Conservation (phyloP, 2,113 vertebrate species). For the Sciurus niger region DNA sequence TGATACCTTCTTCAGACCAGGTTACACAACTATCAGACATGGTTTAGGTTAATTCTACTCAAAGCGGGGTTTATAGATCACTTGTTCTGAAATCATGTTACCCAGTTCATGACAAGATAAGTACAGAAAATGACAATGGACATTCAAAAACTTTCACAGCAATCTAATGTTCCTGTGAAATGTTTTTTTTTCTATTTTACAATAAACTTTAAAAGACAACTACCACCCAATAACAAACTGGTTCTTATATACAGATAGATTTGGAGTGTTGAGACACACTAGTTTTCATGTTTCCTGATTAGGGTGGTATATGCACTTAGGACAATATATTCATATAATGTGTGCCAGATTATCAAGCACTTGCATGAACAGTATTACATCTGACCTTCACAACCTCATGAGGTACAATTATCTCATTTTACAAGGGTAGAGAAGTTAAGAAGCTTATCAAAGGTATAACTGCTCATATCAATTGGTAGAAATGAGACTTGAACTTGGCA, state of each 20-base stretch:
- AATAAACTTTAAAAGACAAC: not conserved
- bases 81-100: not conserved
- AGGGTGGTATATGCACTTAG: not conserved
- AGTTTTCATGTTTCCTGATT: conserved; percentile 2
- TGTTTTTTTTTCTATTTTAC: not conserved
- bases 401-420: not conserved
- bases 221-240: not conserved
- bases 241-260: not conserved
- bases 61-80: not conserved
- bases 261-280: not conserved
- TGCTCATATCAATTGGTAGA: not conserved
- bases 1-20: not conserved
- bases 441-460: conserved; percentile 15
- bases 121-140: not conserved
- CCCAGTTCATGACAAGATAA: not conserved
- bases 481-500: conserved; percentile 3
- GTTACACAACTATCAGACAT: not conserved
- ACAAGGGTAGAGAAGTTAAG: not conserved
- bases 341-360: conserved; percentile 31
- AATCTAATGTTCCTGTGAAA: not conserved
- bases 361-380: not conserved
- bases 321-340: not conserved
- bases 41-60: not conserved
- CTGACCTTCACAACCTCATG: not conserved
- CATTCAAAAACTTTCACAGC: not conserved